A percentile compares a stretch with the other conserved stretches of the same genome.
Conservation (phyloP, 2,888 invertebrate genomes). For the Dusona sp. region DNA sequence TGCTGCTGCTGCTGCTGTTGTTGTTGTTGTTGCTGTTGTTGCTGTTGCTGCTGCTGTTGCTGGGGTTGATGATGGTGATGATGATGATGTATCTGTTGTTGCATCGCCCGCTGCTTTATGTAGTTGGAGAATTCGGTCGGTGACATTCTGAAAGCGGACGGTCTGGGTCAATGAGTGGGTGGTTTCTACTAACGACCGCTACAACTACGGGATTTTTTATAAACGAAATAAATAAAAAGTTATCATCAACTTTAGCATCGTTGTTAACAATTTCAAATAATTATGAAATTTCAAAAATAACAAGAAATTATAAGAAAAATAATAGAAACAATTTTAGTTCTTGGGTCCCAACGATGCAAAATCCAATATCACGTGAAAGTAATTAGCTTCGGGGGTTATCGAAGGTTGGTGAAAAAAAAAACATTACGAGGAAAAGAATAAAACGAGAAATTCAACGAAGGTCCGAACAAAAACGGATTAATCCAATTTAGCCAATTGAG, state of each 20-base stretch:
- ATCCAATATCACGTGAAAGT: background rate
- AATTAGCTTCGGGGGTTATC: background rate
- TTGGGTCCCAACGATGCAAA: background rate
- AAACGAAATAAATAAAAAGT: background rate
- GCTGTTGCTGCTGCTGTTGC: conserved; percentile 83
- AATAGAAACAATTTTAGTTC: too few relatives aligned
- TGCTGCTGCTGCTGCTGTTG: conserved; percentile 83
- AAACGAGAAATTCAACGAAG: background rate
- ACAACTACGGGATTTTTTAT: background rate
- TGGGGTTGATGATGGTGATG: conserved; percentile 85
- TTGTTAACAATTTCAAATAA: background rate
- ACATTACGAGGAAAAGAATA: background rate
- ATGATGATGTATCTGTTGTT: conserved; percentile 90
- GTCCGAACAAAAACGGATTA: background rate
- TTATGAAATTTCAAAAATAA: background rate
- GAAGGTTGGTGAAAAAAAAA: background rate
- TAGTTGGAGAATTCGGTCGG: conserved; percentile 99
- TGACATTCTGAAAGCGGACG: conserved; percentile 91
- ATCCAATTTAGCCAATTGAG: background rate
- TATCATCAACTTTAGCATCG: background rate
- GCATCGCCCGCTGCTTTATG: conserved; percentile 97
- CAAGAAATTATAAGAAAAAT: too few relatives aligned
- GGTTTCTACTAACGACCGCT: conserved; percentile 42
- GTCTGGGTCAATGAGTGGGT: conserved; percentile 70
- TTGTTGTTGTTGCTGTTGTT: conserved; percentile 74